Evolutionary conservation across 2,888 invertebrate genomes (phyloP), one percentile per base, ranked within the genome.

Genomic region (Phyllotreta cruciferae): DNA sequence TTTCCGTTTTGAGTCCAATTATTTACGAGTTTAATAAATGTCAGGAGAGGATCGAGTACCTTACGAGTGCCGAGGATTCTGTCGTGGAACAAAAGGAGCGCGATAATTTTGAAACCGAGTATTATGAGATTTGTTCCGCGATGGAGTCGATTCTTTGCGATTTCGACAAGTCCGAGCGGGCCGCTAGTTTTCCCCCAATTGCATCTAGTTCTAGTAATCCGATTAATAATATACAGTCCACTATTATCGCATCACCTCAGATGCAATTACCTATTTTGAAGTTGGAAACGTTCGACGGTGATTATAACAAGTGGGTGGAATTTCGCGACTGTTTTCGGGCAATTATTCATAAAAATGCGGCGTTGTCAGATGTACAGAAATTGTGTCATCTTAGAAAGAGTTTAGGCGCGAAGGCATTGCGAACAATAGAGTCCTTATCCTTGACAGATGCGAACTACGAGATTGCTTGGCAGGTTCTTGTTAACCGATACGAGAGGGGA

Each of bases 321-420:
- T 49, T 49, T 24, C 10, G 49, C n/a, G 9, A 24, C 9, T 34
- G 35, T 3, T 49, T 49, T 49, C 35, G 10, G 8, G 49, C 35
- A 6, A n/a, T 49, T 7, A 36, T 49, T 35, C 13, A 34, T 4
- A 49, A 8, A 10, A 49, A 55, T 55, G 14, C 41, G 3, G 36
- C 14, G 52, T 52, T 60, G 13, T 42, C 60, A 35, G 49, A 11
- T 44, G 52, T 52, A 10, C 53, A 60, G 39, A 60, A 53, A 52
- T 52, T 44, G n/a, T 44, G 37, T 36, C 36, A 58, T 10, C 24
- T 57, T 8, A 35, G 49, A 36, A 45, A 49, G 14, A 14, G 39
- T 55, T 6, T 55, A 14, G 13, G n/a, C 10, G 38, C 14, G 13
- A 41, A 54, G 11, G 54, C 54, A 8, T 24, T 39, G 8, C 13